phyloP scores from a whole-genome alignment of 2,113 vertebrate genomes.

The Otocyon megalotis region DNA sequence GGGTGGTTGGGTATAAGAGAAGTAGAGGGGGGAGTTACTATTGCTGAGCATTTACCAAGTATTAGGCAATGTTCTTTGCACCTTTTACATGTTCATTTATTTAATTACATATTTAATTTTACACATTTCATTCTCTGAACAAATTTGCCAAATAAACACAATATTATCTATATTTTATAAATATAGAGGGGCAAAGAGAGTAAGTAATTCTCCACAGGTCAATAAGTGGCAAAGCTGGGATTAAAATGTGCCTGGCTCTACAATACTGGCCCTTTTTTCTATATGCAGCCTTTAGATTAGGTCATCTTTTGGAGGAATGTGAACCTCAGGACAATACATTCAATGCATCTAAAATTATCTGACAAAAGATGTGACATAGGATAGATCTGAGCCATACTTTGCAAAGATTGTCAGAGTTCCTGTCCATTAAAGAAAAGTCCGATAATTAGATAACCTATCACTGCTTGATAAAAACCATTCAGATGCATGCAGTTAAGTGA shows the following conservation, averaged over 20 bases:
- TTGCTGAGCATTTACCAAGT: not conserved
- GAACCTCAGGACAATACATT: not conserved
- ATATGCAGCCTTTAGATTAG: not conserved
- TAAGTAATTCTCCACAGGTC: not conserved
- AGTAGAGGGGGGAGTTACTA: not conserved
- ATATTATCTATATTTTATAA: not conserved
- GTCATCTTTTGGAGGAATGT: not conserved
- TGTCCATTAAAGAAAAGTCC: not conserved
- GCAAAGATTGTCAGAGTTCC: conserved; percentile 44
- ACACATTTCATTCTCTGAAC: conserved; percentile 5
- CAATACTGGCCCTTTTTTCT: not conserved
- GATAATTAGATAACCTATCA: not conserved
- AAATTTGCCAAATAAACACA: not conserved
- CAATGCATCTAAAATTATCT: not conserved
- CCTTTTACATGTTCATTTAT: not conserved
- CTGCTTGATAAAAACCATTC: not conserved
- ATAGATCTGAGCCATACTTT: not conserved
- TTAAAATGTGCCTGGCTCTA: not conserved
- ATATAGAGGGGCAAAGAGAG: not conserved
- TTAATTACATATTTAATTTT: conserved; percentile 1
- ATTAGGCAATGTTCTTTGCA: not conserved
- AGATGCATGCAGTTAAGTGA: not conserved
- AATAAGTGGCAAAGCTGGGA: not conserved
- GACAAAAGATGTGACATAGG: conserved; percentile 24
- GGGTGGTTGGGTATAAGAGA: not conserved